phyloP scores from a whole-genome alignment of 2,888 invertebrate species.

The Toxonevra muliebris region DNA sequence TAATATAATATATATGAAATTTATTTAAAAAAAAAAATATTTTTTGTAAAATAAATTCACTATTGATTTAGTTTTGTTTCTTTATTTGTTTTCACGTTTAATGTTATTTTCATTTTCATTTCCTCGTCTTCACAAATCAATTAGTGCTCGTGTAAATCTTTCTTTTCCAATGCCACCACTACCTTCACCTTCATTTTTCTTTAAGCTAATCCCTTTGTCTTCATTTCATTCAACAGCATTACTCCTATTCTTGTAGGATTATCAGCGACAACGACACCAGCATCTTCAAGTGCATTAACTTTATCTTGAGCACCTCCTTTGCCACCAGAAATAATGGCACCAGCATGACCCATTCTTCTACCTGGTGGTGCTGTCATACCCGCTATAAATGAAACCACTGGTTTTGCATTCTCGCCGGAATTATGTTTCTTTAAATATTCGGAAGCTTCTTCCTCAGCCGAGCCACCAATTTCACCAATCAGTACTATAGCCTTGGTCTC shows the following conservation, averaged over 20 bases:
- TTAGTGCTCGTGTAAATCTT: too few relatives aligned
- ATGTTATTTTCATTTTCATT: too few relatives aligned
- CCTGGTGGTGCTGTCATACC: constrained; percentile 98
- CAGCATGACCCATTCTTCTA: constrained; percentile 98
- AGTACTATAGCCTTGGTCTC: constrained; percentile 95
- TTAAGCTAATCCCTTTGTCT: constrained; percentile 71
- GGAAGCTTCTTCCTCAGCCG: constrained; percentile 95
- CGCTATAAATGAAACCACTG: constrained; percentile 99
- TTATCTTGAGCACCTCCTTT: constrained; percentile 98
- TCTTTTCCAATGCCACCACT: too few relatives aligned
- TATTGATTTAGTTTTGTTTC: too few relatives aligned
- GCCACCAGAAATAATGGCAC: constrained; percentile 98
- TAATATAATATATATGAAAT: too few relatives aligned
- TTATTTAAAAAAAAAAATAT: too few relatives aligned
- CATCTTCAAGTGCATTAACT: constrained; percentile 90
- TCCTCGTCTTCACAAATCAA: too few relatives aligned
- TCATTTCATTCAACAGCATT: constrained; percentile 86
- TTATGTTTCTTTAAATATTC: constrained; percentile 84
- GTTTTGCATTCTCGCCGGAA: constrained; percentile 87
- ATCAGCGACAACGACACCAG: constrained; percentile 89
- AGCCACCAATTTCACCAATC: constrained; percentile 99
- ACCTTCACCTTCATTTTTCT: too few relatives aligned
- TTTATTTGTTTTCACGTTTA: too few relatives aligned
- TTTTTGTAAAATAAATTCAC: too few relatives aligned
- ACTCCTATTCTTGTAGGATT: constrained; percentile 94